These are phyloP conservation scores for Drosophila bifasciata DNA, from an alignment of 1,140 invertebrate species.

Conservation along the genomic window DNA sequence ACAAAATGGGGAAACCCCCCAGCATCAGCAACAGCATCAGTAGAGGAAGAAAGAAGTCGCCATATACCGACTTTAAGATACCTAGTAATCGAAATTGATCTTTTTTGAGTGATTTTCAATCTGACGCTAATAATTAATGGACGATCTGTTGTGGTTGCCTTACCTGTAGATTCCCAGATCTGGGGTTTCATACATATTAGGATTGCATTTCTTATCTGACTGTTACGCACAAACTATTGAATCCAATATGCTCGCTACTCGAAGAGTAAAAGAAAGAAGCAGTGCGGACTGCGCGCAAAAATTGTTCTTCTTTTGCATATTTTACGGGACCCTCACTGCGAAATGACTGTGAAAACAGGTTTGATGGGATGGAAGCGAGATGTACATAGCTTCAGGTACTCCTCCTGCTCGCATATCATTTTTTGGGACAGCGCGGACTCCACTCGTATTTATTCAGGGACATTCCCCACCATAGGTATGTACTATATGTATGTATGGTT, in stretches of 20 bases:
- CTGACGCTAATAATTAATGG: no score
- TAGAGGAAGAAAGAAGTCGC: not conserved
- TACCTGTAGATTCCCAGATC: no score
- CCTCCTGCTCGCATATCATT: constrained; percentile 61
- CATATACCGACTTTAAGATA: no score
- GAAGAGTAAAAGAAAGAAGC: constrained; percentile 28
- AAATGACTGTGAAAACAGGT: constrained; percentile 80
- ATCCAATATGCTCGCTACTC: constrained; percentile 1
- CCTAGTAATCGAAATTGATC: no score
- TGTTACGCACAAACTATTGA: not conserved
- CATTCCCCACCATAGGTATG: constrained; percentile 3
- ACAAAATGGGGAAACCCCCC: constrained; percentile 42
- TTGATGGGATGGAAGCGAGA: constrained; percentile 45
- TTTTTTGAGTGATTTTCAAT: no score
- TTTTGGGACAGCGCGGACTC: constrained; percentile 50
- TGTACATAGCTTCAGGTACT: constrained; percentile 6
- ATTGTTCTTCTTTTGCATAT: constrained; percentile 77
- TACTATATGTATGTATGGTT: constrained; percentile 4
- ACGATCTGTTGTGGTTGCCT: no score
- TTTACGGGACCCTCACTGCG: constrained; percentile 61
- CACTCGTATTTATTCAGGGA: constrained; percentile 48
- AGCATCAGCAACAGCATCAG: no score
- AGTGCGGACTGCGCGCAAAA: constrained; percentile 47
- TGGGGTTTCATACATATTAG: no score
- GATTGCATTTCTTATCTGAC: not conserved